Evolutionary conservation across 2,113 vertebrate genomes (phyloP).

Genomic region (Vanacampus margaritifer): DNA sequence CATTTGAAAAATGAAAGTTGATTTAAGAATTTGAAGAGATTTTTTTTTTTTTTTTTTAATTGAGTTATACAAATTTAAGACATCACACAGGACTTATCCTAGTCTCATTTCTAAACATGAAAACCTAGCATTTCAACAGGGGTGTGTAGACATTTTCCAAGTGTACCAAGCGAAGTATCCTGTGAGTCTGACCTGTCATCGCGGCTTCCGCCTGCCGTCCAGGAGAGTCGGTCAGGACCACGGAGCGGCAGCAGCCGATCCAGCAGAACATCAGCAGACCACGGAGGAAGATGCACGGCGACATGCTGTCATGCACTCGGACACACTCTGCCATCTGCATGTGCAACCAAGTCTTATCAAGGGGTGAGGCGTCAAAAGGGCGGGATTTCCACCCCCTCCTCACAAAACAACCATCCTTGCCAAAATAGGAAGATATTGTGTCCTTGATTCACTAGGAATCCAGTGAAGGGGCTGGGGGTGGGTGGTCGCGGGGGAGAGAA

Average conservation of each 20-base stretch:
- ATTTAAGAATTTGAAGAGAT: too few species aligned
- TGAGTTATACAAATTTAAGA: too few species aligned
- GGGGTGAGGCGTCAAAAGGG: constrained; percentile 16
- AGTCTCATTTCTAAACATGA: background rate
- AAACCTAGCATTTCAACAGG: background rate
- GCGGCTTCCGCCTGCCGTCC: background rate
- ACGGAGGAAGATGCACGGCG: constrained; percentile 13
- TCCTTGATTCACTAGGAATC: constrained; percentile 54
- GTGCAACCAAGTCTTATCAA: constrained; percentile 37
- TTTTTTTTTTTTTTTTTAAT: too few species aligned
- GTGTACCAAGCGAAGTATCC: background rate
- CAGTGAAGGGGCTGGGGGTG: background rate
- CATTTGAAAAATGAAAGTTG: too few species aligned
- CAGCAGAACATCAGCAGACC: constrained; percentile 35
- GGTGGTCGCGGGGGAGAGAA: too few species aligned
- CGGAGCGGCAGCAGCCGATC: constrained; percentile 12
- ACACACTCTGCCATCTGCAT: constrained; percentile 11
- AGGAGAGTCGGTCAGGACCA: constrained; percentile 11
- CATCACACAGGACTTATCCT: too few species aligned
- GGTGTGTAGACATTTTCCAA: background rate
- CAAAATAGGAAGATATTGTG: constrained; percentile 39
- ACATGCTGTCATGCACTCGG: constrained; percentile 18
- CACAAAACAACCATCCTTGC: constrained; percentile 41
- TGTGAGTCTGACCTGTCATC: constrained; percentile 53
- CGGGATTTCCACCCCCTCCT: constrained; percentile 39